Evolutionary conservation across 2,797 vertebrate genomes (phyloP).

Genomic region (Luscinia megarhynchos): DNA sequence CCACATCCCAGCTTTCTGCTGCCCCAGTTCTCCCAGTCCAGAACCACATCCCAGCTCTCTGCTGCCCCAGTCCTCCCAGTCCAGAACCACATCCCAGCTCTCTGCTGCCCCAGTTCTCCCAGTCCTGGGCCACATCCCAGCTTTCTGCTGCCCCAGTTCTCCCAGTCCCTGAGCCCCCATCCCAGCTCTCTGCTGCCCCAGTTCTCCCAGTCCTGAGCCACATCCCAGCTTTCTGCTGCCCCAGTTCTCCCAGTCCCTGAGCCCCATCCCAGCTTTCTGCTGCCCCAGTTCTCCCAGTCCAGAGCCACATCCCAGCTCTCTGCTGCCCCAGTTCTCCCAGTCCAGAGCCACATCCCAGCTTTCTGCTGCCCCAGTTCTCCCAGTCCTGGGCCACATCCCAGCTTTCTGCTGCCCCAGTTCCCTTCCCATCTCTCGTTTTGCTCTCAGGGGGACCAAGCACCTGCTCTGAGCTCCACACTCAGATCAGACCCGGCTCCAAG

Average conservation of each 20-base stretch:
- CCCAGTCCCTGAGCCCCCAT: not conserved
- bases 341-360: not conserved
- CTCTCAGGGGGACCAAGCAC: too few relatives aligned
- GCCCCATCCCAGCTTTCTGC: not conserved
- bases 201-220: not conserved
- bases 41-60: not conserved
- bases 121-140: not conserved
- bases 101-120: not conserved
- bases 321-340: not conserved
- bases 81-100: not conserved
- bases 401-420: too few relatives aligned
- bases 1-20: not conserved
- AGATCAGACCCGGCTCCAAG: too few relatives aligned
- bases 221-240: not conserved
- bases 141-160: not conserved
- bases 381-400: not conserved
- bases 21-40: not conserved
- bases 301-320: too few relatives aligned
- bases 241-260: not conserved
- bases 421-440: too few relatives aligned
- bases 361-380: not conserved
- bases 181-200: not conserved
- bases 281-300: not conserved
- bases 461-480: too few relatives aligned
- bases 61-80: not conserved